phyloP scores from a whole-genome alignment of 2,888 invertebrate species.

The Eupithecia subumbrata region DNA sequence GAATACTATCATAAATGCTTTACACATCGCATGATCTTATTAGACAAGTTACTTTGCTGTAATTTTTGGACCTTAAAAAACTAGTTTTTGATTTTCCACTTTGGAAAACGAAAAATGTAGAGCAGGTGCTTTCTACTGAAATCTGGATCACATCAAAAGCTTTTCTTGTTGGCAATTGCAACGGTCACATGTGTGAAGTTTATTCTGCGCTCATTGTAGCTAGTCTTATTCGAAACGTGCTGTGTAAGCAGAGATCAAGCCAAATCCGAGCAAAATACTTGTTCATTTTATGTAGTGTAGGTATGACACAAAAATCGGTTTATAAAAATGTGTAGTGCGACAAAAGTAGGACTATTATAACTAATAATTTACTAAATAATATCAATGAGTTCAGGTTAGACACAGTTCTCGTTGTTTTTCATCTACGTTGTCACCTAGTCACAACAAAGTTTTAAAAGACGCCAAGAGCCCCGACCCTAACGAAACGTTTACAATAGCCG shows the following conservation, averaged over 20 bases:
- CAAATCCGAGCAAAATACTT: slow-evolving; percentile 35
- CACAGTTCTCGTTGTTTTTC: not conserved
- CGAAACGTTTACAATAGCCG: slow-evolving; percentile 64
- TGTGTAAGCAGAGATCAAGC: slow-evolving; percentile 67
- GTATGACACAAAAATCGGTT: not conserved
- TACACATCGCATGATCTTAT: not conserved
- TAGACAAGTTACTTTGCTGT: not conserved
- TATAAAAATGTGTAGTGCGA: not conserved
- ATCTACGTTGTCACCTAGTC: not conserved
- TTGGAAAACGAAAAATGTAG: not conserved
- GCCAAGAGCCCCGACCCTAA: slow-evolving; percentile 55
- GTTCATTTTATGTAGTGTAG: not conserved
- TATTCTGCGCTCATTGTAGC: slow-evolving; percentile 66
- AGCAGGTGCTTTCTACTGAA: slow-evolving; percentile 60
- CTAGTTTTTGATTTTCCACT: not conserved
- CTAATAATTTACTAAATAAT: not conserved
- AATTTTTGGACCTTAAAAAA: not conserved
- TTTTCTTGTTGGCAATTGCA: slow-evolving; percentile 62
- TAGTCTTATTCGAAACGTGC: slow-evolving; percentile 67
- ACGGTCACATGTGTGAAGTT: slow-evolving; percentile 74
- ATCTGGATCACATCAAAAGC: slow-evolving; percentile 67
- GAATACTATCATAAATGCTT: not conserved
- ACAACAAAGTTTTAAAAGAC: slow-evolving; percentile 50
- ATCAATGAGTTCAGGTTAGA: not conserved
- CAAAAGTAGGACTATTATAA: not conserved